Evolutionary conservation across 1,140 invertebrate genomes (phyloP), one percentile per base, ranked within the genome.

Genomic region (Drosophila arawakana): DNA sequence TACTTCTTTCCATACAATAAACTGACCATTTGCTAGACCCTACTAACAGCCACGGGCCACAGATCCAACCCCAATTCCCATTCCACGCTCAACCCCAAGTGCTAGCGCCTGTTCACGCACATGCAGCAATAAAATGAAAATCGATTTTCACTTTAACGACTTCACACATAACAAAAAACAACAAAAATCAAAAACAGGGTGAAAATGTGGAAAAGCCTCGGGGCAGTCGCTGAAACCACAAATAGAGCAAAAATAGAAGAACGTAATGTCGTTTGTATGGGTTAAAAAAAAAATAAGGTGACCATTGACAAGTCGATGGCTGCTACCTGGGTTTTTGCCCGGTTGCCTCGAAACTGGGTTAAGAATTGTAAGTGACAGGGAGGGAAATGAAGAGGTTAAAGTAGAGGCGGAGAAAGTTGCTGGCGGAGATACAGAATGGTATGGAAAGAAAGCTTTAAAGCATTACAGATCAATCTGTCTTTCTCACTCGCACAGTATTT

Each of bases 61-160:
- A 62, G 46, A 34, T 30, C 43, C 11, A 46, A 34, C 37, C 41
- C 39, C 11, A 35, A 34, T 13, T 15, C 43, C 21, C 11, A n/a
- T n/a, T 52, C 52, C 30, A 30, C 21, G n/a, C 18, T 0, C 30
- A 39, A 25, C 13, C 43, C 44, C 58, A 10, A 30, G 11, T 35
- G 8, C 47, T 50, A 18, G 52, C 49, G 21, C 13, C 13, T 57
- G 49, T 60, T 69, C 78, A 86, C 65, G 68, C 74, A 82, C 76
- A 78, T 79, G 80, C 49, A 79, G 78, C 78, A 80, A 84, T 89
- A 89, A 84, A 91, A 73, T 88, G 75, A 81, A 91, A 90, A 80
- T 80, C 78, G 78, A 80, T 90, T 91, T 90, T 88, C 80, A 90
- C 78, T 90, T 90, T 90, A 90, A 81, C 75, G 88, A 88, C 88